Base-by-base conservation (phyloP, 2,797 vertebrate genomes). In the Phrynocephalus forsythii region DNA sequence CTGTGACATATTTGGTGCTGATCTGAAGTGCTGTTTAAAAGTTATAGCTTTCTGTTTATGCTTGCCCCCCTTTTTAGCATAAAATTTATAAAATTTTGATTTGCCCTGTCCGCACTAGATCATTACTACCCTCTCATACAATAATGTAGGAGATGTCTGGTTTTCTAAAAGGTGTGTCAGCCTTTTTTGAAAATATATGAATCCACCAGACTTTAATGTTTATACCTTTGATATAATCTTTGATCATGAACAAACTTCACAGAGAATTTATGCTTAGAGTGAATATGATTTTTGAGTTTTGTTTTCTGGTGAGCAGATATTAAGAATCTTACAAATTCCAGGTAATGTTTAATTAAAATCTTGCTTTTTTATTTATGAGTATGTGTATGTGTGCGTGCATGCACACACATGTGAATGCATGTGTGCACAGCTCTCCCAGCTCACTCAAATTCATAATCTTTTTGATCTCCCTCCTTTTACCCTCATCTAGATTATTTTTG, bases 401-500 rank as follows among this genome's bases (percentile, higher is more conserved):
- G 60, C 60, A 63, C 60, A 63, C 15, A 20, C 60, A 63, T 63
- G 60, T 16, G 18, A 2, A 20, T 16, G 20, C 18, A 18, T 66
- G 30, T 15, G 20, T 52, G 15, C 1, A 52, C 13, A 22, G 6
- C 52, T 80, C n/a, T 90, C 71, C 81, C 69, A 76, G 6, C 52
- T 82, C 75, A 90, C 67, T 79, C 63, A 92, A 76, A 77, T 9
- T 48, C 68, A 66, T 16, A 79, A 86, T 86, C 79, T 73, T 86
- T 94, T 90, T 91, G 10, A 92, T 91, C 68, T 87, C 13, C 71
- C 5, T 67, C 82, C 1, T 6, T 85, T 83, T 89, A 86, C 85
- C 79, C 82, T 88, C 91, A 2, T 56, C 30, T 67, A 3, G 1
- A 28, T 76, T 92, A 88, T 68, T 88, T 90, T 66, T 75, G 33